Evolutionary conservation across 1,140 invertebrate species (phyloP).

Genomic region (Papilio xuthus): DNA sequence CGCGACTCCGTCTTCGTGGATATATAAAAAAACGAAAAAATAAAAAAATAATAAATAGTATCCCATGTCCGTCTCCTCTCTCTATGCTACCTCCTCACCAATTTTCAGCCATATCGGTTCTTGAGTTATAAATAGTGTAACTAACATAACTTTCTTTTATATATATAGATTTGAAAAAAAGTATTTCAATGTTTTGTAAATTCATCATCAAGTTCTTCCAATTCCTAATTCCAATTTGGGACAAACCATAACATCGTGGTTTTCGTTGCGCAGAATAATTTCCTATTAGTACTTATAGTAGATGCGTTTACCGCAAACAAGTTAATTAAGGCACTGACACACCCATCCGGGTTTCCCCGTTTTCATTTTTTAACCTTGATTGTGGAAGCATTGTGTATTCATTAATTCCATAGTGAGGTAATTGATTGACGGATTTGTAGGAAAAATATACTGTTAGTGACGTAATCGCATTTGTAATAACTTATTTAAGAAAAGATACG

Average conservation of each 20-base stretch:
- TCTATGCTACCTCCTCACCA: no score
- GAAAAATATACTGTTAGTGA: constrained; percentile 14
- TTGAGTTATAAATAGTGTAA: no score
- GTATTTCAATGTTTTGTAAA: no score
- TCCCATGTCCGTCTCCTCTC: no score
- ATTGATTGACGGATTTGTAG: not conserved
- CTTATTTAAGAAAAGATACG: not conserved
- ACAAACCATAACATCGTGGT: not conserved
- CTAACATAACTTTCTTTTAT: no score
- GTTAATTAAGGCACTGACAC: constrained; percentile 3
- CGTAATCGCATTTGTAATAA: not conserved
- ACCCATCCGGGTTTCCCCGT: constrained; percentile 24
- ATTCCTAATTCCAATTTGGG: no score
- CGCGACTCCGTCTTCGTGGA: no score
- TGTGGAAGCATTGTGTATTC: constrained; percentile 1
- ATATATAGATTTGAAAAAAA: no score
- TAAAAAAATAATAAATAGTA: no score
- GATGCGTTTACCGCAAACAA: not conserved
- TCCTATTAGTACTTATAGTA: not conserved
- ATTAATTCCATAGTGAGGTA: not conserved
- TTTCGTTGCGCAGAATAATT: not conserved
- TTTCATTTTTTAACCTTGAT: constrained; percentile 22
- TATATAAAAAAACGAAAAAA: no score
- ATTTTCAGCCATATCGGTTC: no score
- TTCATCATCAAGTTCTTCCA: no score